phyloP scores from a whole-genome alignment of 2,797 vertebrate species.

The Phylloscopus collybita region DNA sequence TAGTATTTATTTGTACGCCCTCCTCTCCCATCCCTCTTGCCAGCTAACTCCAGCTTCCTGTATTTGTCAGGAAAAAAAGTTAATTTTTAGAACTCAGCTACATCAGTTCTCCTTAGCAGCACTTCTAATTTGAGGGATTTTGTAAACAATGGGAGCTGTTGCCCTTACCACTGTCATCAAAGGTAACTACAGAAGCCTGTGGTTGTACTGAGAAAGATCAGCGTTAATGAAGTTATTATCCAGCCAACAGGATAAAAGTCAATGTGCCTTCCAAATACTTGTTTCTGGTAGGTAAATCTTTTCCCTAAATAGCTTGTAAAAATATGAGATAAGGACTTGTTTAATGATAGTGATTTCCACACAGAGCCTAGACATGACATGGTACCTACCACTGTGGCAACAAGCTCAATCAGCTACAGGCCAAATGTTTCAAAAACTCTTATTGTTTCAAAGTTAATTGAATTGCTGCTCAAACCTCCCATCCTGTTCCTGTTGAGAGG shows the following conservation, averaged over 20 bases:
- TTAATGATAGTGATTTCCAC: conserved; percentile 8
- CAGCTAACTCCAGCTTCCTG: conserved; percentile 16
- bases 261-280: background rate
- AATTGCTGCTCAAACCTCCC: background rate
- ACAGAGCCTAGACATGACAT: background rate
- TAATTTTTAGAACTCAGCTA: background rate
- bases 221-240: background rate
- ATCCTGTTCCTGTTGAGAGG: background rate
- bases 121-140: background rate
- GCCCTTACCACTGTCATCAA: background rate
- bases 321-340: background rate
- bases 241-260: background rate
- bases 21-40: background rate
- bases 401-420: background rate
- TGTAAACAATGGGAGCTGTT: background rate
- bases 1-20: background rate
- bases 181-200: background rate
- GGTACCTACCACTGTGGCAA: background rate
- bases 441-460: conserved; percentile 1
- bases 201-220: background rate
- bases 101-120: background rate
- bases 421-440: conserved; percentile 17
- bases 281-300: background rate
- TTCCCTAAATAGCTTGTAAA: background rate
- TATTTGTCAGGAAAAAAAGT: background rate